Evolutionary conservation across 2,888 invertebrate genomes (phyloP).

Genomic region (Axea sp.): DNA sequence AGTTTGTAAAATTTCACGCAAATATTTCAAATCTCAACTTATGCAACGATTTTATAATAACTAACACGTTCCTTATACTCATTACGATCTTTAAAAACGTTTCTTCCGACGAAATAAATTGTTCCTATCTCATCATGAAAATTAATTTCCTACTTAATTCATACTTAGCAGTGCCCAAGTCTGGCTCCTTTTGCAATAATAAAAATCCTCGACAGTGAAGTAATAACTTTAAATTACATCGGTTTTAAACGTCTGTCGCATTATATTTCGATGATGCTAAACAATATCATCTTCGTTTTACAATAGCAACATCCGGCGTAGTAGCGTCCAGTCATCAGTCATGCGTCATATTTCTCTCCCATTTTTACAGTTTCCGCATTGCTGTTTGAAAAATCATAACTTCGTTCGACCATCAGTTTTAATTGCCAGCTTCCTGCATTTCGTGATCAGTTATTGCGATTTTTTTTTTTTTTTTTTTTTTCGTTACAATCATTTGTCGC

Average conservation of each 20-base stretch:
- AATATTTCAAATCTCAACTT: not conserved
- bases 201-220: constrained; percentile 11
- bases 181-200: constrained; percentile 6
- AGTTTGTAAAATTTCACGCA: not conserved
- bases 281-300: constrained; percentile 29
- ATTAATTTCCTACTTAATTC: constrained; percentile 24
- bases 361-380: constrained; percentile 37
- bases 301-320: constrained; percentile 32
- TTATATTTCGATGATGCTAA: constrained; percentile 14
- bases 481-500: constrained; percentile 42
- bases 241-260: not conserved
- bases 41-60: constrained; percentile 4
- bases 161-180: not conserved
- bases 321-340: constrained; percentile 26
- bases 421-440: constrained; percentile 31
- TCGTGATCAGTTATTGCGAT: constrained; percentile 16
- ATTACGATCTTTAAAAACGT: constrained; percentile 3
- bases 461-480: too few species aligned
- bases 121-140: constrained; percentile 10
- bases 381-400: constrained; percentile 22
- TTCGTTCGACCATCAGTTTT: constrained; percentile 15
- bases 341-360: constrained; percentile 26
- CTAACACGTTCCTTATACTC: not conserved
- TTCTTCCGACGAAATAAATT: constrained; percentile 1
- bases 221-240: constrained; percentile 30